Conservation (phyloP, 2,797 vertebrate genomes). For the Harpagifer antarcticus region DNA sequence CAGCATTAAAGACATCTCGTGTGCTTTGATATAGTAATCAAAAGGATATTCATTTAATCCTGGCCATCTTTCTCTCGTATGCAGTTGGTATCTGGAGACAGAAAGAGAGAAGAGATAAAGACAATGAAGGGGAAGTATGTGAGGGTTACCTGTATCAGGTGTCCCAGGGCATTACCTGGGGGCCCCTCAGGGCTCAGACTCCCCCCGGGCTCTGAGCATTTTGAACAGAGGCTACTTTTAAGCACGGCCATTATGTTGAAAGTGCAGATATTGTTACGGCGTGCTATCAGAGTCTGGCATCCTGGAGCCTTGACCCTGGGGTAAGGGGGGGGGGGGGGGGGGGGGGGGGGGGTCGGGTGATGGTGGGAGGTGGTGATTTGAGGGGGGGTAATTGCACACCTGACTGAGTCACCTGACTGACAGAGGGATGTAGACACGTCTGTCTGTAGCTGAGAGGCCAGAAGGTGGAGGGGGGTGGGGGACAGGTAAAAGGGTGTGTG, state of each 20-base stretch:
- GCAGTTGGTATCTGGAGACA: constrained; percentile 39
- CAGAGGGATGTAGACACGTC: constrained; percentile 66
- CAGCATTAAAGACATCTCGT: constrained; percentile 19
- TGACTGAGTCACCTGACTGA: constrained; percentile 79
- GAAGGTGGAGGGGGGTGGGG: constrained; percentile 14
- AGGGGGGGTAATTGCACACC: constrained; percentile 74
- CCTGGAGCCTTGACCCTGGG: constrained; percentile 70
- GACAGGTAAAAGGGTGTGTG: constrained; percentile 56
- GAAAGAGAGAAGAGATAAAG: constrained; percentile 60
- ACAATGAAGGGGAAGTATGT: constrained; percentile 73
- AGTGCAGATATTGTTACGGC: constrained; percentile 81
- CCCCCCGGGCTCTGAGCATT: constrained; percentile 54
- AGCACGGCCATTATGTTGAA: constrained; percentile 73
- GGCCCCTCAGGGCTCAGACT: constrained; percentile 64
- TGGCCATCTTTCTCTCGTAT: constrained; percentile 38
- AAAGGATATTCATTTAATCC: constrained; percentile 10
- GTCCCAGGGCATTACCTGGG: constrained; percentile 81
- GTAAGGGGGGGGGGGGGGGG: constrained; percentile 13
- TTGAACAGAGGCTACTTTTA: constrained; percentile 77
- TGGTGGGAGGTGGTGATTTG: constrained; percentile 46
- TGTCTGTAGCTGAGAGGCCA: constrained; percentile 65
- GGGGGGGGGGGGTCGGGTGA: constrained; percentile 13
- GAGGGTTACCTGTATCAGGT: constrained; percentile 82
- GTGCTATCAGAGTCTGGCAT: constrained; percentile 79
- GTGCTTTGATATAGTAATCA: constrained; percentile 15